Conservation (phyloP, 2,797 vertebrate species). For the Sarcophilus harrisii region DNA sequence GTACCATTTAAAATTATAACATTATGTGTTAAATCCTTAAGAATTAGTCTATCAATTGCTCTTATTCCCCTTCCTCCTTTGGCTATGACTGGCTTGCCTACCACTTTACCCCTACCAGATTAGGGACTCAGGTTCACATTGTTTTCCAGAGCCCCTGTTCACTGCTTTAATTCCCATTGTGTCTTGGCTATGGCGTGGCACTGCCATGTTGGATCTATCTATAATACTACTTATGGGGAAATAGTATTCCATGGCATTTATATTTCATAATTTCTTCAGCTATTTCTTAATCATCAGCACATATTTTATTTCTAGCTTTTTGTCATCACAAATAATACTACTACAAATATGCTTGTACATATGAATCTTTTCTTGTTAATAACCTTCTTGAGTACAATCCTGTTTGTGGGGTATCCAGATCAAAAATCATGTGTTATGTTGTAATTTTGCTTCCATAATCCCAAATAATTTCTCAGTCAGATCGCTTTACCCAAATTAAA, state of each 20-base stretch:
- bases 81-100: neutral
- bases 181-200: neutral
- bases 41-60: neutral
- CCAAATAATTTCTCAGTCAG: neutral
- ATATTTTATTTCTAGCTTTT: neutral
- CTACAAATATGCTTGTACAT: neutral
- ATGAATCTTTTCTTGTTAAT: neutral
- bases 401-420: neutral
- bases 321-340: neutral
- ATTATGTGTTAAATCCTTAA: neutral
- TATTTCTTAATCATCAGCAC: neutral
- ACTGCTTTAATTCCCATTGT: neutral
- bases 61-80: neutral
- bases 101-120: neutral
- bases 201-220: neutral
- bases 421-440: neutral
- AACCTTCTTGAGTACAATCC: neutral
- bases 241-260: neutral
- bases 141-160: neutral
- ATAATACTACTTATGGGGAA: neutral
- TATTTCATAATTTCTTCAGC: neutral
- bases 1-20: neutral
- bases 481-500: neutral
- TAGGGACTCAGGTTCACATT: neutral
- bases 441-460: neutral